Percentiles rank a stretch among this genome's conserved stretches.
Conservation (phyloP, 2,888 invertebrate species). For the Allacma fusca region DNA sequence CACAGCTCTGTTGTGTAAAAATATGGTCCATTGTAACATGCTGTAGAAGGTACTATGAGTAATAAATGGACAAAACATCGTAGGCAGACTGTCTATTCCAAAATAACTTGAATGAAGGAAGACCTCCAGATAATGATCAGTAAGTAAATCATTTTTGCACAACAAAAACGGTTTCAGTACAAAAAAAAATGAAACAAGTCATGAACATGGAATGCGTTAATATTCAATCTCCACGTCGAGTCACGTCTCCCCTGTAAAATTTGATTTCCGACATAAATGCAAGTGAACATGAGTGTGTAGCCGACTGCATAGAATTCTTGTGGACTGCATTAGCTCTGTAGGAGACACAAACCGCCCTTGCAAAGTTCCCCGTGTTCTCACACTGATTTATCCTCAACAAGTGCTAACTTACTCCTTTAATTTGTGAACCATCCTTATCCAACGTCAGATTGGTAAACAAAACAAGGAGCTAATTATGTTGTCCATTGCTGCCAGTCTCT, state of each 20-base stretch:
- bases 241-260: no score
- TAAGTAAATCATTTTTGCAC: constrained; percentile 2
- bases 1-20: background rate
- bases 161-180: background rate
- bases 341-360: no score
- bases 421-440: constrained; percentile 6
- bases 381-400: constrained; percentile 6
- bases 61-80: background rate
- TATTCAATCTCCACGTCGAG: no score
- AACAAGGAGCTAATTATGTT: constrained; percentile 16
- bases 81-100: background rate
- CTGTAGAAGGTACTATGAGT: no score
- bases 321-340: no score
- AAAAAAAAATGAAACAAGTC: background rate
- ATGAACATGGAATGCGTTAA: background rate
- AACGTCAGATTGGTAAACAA: background rate
- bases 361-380: background rate
- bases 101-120: background rate
- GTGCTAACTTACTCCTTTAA: constrained; percentile 4
- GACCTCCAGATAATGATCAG: constrained; percentile 1
- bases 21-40: background rate
- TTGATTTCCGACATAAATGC: no score
- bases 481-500: background rate
- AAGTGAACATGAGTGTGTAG: no score
- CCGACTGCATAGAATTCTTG: no score